These are phyloP conservation scores for Rhincodon typus DNA, from an alignment of 2,797 vertebrate species.

Conservation along the genomic window DNA sequence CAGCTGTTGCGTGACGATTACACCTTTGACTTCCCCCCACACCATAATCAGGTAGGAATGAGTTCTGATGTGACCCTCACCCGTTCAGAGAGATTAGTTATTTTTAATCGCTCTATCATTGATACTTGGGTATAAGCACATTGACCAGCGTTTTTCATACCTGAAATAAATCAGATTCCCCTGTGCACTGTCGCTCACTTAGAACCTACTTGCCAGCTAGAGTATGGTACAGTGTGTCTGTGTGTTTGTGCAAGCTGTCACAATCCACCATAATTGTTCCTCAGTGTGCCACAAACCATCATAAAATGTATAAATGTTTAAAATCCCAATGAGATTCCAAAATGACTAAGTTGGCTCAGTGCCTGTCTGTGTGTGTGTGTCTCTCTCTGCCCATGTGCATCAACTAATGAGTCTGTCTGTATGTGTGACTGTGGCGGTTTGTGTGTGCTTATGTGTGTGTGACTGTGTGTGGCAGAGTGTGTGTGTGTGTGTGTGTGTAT, in stretches of 20 bases:
- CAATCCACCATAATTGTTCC: no score
- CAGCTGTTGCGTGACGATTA: slow-evolving; percentile 71
- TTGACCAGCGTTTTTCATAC: no score
- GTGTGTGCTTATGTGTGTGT: neutral
- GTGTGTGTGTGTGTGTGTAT: neutral
- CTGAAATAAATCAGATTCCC: neutral
- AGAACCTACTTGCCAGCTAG: neutral
- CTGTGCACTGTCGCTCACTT: neutral
- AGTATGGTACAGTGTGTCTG: neutral
- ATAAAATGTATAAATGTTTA: no score
- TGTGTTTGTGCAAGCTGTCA: no score
- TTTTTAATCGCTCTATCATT: neutral
- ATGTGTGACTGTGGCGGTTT: neutral
- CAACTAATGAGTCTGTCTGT: neutral
- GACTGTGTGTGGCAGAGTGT: neutral
- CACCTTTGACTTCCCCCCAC: slow-evolving; percentile 84
- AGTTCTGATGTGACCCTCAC: neutral
- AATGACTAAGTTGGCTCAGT: no score
- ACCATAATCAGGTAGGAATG: slow-evolving; percentile 72
- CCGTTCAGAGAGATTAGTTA: neutral
- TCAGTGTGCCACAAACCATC: no score
- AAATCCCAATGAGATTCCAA: no score
- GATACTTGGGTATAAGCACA: neutral
- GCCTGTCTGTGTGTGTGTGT: no score
- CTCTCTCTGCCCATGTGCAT: neutral